Base-by-base conservation (phyloP, 2,797 vertebrate species). In the Cetoscarus ocellatus region DNA sequence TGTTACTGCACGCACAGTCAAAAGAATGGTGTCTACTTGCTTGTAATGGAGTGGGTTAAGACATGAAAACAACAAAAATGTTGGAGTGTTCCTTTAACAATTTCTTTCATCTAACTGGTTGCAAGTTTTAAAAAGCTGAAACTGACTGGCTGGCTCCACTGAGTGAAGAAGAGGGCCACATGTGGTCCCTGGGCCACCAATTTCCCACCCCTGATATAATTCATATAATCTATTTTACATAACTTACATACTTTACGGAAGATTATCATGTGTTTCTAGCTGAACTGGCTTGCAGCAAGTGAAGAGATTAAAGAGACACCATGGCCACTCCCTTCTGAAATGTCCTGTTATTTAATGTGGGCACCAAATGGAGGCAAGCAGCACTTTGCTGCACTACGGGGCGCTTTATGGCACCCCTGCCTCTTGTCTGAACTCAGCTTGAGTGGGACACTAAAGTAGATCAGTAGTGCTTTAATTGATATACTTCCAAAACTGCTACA, bases 381-480 rank as follows among this genome's bases (percentile, higher is more conserved):
- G 50, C 50, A 14, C 27, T 51, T 34, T 34, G 19, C 6, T 9
- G 49, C 49, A 7, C 50, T 35, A 34, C 7, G 27, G 50, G 50
- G 50, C 19, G 12, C 50, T 51, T 51, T 51, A 27, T 35, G 27
- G 27, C 50, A 51, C 50, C 12, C 34, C 19, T 7, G 12, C 50
- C 50, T 51, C 7, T 27, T 51, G 50, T 51, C 19, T 51, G 50
- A 51, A 34, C 27, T 10, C 50, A 51, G 50, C 50, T 34, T 51
- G 42, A 54, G 34, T 27, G 7, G 10, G 27, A 50, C 13, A 50
- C 34, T 18, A 12, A 3, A 51, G 39, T 15, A 47, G 2, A 34
- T 42, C 18, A 49, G 51, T 27, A 36, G 18, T 8, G n/a, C 19
- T 38, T n/a, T 18, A 27, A 61, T 14, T 61, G 39, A 65, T 3